phyloP scores from a whole-genome alignment of 1,140 invertebrate species.

The Copidosoma floridanum region DNA sequence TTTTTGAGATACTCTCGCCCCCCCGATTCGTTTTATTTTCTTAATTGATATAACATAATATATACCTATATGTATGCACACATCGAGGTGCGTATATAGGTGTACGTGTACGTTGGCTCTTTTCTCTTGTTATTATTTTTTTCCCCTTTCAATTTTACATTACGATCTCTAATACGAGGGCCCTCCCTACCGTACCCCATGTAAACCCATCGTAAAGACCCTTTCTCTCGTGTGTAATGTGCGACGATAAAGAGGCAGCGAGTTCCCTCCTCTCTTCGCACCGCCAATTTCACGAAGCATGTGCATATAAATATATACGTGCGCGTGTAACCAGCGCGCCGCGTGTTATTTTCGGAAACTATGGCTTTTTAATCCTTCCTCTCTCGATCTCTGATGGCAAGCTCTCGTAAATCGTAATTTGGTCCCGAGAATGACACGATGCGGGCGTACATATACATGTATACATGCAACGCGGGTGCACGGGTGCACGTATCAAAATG shows the following conservation, averaged over 20 bases:
- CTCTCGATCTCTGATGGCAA: neutral
- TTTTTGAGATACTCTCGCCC: no score
- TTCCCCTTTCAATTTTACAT: neutral
- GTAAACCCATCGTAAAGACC: constrained; percentile 14
- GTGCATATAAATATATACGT: no score
- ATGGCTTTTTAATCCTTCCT: constrained; percentile 24
- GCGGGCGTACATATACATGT: no score
- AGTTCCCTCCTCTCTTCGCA: no score
- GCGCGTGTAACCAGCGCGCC: no score
- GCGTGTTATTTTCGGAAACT: constrained; percentile 22
- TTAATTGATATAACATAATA: no score
- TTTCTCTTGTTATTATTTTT: neutral
- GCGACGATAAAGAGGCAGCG: no score
- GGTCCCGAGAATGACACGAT: no score
- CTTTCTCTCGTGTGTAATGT: constrained; percentile 15
- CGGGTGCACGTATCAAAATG: neutral
- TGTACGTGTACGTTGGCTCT: neutral
- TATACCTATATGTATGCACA: no score
- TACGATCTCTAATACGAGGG: neutral
- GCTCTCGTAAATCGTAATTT: constrained; percentile 24
- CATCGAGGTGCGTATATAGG: no score
- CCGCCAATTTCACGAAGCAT: no score
- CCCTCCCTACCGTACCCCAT: constrained; percentile 12
- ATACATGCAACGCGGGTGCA: neutral
- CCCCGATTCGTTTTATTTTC: no score